These are phyloP conservation scores for Stenichneumon culpator DNA, from an alignment of 2,888 invertebrate species.

Conservation along the genomic window DNA sequence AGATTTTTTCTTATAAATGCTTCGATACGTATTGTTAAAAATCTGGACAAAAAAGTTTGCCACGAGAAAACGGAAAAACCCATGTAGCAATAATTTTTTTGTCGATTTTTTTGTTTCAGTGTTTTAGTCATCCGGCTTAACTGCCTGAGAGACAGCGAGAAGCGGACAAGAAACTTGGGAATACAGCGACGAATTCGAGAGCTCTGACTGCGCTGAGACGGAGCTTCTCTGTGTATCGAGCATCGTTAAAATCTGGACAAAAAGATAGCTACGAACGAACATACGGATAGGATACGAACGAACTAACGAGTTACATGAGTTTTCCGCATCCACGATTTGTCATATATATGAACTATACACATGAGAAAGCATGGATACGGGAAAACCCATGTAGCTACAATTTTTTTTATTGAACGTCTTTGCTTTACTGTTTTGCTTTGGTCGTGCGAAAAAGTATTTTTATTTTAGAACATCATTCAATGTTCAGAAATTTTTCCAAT, in stretches of 20 bases:
- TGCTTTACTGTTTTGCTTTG: no score
- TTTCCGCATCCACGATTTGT: no score
- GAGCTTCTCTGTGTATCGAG: constrained; percentile 43
- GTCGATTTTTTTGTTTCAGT: not conserved
- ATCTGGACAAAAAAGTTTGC: no score
- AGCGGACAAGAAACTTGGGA: constrained; percentile 9
- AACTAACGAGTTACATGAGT: no score
- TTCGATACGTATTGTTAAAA: no score
- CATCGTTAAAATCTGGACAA: constrained; percentile 31
- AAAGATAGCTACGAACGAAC: no score
- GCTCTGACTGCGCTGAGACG: not conserved
- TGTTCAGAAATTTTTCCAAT: not conserved
- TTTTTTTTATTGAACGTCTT: not conserved
- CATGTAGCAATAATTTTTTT: not conserved
- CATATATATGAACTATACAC: no score
- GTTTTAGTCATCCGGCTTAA: not conserved
- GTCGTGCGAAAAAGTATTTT: no score
- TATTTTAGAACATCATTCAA: not conserved
- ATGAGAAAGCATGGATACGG: not conserved
- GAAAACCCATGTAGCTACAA: not conserved
- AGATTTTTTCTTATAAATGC: not conserved
- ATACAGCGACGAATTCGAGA: constrained; percentile 31
- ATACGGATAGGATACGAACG: no score
- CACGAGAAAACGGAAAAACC: not conserved
- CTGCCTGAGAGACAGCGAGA: not conserved